phyloP scores from a whole-genome alignment of 2,113 vertebrate species.

The Eira barbara region DNA sequence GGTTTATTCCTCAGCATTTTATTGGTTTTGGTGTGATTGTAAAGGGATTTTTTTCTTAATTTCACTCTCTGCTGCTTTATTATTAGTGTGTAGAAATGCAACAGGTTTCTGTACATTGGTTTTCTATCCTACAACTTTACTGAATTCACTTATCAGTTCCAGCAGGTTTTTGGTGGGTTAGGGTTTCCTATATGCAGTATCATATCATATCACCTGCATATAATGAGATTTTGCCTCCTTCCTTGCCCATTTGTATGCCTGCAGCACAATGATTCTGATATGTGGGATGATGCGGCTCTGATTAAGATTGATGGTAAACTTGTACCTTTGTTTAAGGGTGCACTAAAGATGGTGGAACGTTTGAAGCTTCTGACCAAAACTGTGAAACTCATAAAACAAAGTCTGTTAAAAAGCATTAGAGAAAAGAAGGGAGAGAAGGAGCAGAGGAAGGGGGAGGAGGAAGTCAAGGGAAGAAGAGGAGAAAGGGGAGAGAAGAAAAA shows the following conservation, averaged over 20 bases:
- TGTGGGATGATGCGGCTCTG: neutral
- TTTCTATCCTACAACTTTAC: neutral
- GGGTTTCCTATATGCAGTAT: neutral
- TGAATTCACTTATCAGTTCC: neutral
- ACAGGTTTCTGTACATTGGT: neutral
- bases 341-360: neutral
- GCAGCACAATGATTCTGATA: neutral
- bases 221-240: neutral
- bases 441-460: neutral
- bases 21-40: neutral
- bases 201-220: neutral
- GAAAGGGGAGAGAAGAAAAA: neutral
- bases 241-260: neutral
- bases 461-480: neutral
- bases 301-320: neutral
- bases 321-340: neutral
- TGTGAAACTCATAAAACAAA: neutral
- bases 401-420: neutral
- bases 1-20: neutral
- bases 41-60: neutral
- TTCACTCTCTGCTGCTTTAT: neutral
- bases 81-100: neutral
- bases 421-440: neutral
- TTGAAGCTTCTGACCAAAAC: neutral
- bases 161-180: neutral